These are phyloP conservation scores for Leptatherina wallacei DNA, from an alignment of 2,797 vertebrate species.

Conservation along the genomic window DNA sequence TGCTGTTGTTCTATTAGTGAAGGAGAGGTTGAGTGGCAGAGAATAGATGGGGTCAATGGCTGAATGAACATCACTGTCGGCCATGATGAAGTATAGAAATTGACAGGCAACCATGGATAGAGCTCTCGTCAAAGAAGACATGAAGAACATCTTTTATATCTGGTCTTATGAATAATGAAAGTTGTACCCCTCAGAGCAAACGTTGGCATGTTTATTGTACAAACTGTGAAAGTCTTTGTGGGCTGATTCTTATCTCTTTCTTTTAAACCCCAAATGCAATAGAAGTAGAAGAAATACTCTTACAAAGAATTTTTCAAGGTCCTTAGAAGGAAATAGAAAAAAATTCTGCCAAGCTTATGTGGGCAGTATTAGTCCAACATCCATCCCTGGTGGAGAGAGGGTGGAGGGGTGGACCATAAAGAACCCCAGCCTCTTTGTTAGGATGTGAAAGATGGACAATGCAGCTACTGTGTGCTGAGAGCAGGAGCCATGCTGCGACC, in stretches of 20 bases:
- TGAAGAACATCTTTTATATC: constrained; percentile 13
- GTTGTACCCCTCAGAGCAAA: constrained; percentile 16
- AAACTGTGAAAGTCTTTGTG: constrained; percentile 14
- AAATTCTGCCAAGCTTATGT: constrained; percentile 58
- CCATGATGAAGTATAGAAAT: constrained; percentile 24
- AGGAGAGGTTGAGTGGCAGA: constrained; percentile 7
- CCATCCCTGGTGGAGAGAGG: constrained; percentile 42
- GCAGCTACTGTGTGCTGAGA: constrained; percentile 57
- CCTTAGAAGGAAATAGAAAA: constrained; percentile 41
- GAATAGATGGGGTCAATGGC: constrained; percentile 8
- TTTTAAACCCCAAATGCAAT: constrained; percentile 16
- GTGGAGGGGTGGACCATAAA: constrained; percentile 34
- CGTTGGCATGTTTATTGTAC: constrained; percentile 18
- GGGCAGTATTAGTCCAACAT: constrained; percentile 64
- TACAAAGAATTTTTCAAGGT: constrained; percentile 55
- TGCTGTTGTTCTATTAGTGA: constrained; percentile 8
- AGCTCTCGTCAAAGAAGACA: not conserved
- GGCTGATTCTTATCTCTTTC: constrained; percentile 28
- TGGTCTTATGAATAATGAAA: not conserved
- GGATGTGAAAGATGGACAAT: constrained; percentile 67
- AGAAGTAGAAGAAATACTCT: constrained; percentile 33
- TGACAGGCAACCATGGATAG: not conserved
- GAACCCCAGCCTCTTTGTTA: constrained; percentile 53
- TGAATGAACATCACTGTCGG: constrained; percentile 22
- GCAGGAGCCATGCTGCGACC: constrained; percentile 47